Conservation (phyloP, 2,888 invertebrate species). For the Tiphia femorata region DNA sequence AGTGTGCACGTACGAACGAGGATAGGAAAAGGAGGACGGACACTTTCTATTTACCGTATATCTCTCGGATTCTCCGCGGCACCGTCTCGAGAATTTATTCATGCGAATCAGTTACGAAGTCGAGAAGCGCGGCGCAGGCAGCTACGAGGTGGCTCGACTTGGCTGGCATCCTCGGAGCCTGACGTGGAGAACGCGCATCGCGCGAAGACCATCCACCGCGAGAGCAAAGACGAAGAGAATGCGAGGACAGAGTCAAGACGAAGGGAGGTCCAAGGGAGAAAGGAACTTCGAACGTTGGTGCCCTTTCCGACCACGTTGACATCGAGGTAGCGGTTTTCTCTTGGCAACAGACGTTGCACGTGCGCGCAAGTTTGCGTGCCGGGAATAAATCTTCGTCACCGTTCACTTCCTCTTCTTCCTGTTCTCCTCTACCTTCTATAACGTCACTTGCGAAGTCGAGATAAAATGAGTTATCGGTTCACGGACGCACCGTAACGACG, state of each 20-base stretch:
- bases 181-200: too few species aligned
- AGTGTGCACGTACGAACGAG: slow-evolving; percentile 16
- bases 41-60: slow-evolving; percentile 5
- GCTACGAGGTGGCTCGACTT: too few species aligned
- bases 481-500: too few species aligned
- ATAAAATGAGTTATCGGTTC: too few species aligned
- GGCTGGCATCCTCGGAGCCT: too few species aligned
- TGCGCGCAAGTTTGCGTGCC: slow-evolving; percentile 32
- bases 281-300: slow-evolving; percentile 26
- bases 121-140: slow-evolving; percentile 6
- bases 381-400: slow-evolving; percentile 47
- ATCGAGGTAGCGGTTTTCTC: too few species aligned
- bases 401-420: slow-evolving; percentile 3
- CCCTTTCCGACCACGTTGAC: slow-evolving; percentile 26
- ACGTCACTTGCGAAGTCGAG: too few species aligned
- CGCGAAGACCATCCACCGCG: too few species aligned
- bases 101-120: slow-evolving; percentile 36
- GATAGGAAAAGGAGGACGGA: slow-evolving; percentile 2
- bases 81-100: slow-evolving; percentile 31
- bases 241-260: too few species aligned
- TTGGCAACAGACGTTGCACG: slow-evolving; percentile 21
- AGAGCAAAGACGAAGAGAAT: too few species aligned
- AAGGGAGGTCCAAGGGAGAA: slow-evolving; percentile 21
- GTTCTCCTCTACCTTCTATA: too few species aligned
- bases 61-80: background rate